Evolutionary conservation across 2,888 invertebrate species (phyloP), one percentile per base, ranked within the genome.

Genomic region (Apamea monoglypha): DNA sequence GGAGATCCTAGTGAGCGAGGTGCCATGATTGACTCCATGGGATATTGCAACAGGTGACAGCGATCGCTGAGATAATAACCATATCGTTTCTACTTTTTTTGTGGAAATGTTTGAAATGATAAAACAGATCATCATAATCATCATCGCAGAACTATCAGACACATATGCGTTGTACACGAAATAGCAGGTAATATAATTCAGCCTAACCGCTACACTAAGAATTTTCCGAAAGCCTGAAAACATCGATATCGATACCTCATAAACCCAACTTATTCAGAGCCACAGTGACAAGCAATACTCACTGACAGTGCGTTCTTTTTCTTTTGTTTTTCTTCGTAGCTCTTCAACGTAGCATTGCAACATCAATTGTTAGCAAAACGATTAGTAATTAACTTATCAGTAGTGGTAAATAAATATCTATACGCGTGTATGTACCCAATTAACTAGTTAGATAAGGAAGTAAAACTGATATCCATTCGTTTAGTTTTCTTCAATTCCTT

Each of bases 21-120:
- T 93, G 95, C 94, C 91, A 94, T 94, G 95, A 96, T 96, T 94
- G 94, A 93, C 91, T 93, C 93, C 88, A 93, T 92, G 93, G 92
- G 94, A 91, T 91, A 91, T 91, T 90, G 92, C 91, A 94, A 94
- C 94, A 95, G 94, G 94, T 95, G 95, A 94, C 94, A 94, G 91
- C 87, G 89, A 85, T 85, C 80, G 64, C 77, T 83, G 85, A 87
- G 84, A 87, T 86, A 80, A 83, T 84, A 80, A 53, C 73, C 80
- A 76, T 64, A 75, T 85, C 81, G 66, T 59, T 69, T 82, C 59
- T 36, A 74, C n/a, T 61, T 76, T 78, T 78, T 86, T 79, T 74
- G 50, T 74, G 66, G 21, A 21, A 67, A 82, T 68, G 36, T 74
- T 71, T 56, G 53, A 70, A 81, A 77, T 63, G 67, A 72, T 73